Conservation (phyloP, 2,113 vertebrate species). For the Corydoras sp. region DNA sequence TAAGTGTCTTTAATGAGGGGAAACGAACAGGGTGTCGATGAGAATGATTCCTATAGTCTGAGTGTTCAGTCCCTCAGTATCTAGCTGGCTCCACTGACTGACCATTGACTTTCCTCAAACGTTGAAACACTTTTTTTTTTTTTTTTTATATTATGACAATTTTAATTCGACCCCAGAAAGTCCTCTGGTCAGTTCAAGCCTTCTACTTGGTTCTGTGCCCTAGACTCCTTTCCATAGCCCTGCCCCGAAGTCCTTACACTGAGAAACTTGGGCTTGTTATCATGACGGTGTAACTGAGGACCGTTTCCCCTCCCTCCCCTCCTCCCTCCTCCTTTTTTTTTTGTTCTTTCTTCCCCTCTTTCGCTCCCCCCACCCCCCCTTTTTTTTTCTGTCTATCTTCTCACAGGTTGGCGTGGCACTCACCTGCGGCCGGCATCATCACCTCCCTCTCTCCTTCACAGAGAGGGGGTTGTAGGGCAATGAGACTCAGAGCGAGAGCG, state of each 20-base stretch:
- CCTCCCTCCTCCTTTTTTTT: slow-evolving; percentile 23
- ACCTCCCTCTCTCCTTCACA: slow-evolving; percentile 65
- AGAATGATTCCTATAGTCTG: slow-evolving; percentile 57
- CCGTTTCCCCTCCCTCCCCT: slow-evolving; percentile 70
- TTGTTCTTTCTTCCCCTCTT: slow-evolving; percentile 62
- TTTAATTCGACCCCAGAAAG: too few relatives aligned
- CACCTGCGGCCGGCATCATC: slow-evolving; percentile 63
- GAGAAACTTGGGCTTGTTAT: slow-evolving; percentile 72
- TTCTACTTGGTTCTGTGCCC: slow-evolving; percentile 62
- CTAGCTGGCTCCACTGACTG: too few relatives aligned
- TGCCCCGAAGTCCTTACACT: slow-evolving; percentile 80
- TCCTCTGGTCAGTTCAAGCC: too few relatives aligned
- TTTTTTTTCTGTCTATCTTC: slow-evolving; percentile 44
- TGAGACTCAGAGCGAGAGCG: slow-evolving; percentile 68
- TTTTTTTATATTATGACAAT: too few relatives aligned
- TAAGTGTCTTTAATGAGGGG: slow-evolving; percentile 47
- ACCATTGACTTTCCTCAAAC: not conserved
- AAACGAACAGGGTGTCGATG: too few relatives aligned
- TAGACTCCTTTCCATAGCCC: slow-evolving; percentile 40
- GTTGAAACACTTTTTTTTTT: not conserved
- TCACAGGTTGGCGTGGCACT: slow-evolving; percentile 59
- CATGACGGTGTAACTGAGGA: slow-evolving; percentile 79
- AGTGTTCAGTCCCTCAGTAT: slow-evolving; percentile 39
- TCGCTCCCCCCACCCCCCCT: slow-evolving; percentile 43
- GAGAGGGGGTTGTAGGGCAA: slow-evolving; percentile 74